Evolutionary conservation across 2,113 vertebrate genomes (phyloP), one percentile per base, ranked within the genome.

Genomic region (Serinus canaria): DNA sequence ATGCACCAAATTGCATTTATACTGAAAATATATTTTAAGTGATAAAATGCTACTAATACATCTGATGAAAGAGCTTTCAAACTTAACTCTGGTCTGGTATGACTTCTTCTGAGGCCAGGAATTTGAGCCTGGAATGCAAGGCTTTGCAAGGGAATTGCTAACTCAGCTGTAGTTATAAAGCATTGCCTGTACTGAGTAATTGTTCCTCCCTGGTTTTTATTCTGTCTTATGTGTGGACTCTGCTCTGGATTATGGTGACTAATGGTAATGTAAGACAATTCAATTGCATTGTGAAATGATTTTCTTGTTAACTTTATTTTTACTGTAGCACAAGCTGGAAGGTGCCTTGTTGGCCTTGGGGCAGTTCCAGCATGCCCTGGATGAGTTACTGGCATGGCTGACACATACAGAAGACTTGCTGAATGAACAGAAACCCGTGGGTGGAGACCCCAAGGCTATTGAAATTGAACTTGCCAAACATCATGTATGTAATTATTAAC

Each of bases 381-480:
- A 99, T 56, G 99, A 99, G 97, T 98, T 99, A 63, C 92, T 99
- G 97, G 97, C 99, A 0, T 99, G 99, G 99, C 98, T 99, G 98
- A 99, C 98, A 2, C 98, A 99, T 78, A 99, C 99, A 0, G 99
- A 99, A 96, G 99, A 99, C 46, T 97, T 99, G 95, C 98, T 99
- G 33, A 97, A 97, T 39, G 99, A 99, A 85, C 99, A 99, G 98
- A 99, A 98, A 96, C 98, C 99, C 46, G 98, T 99, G 53, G 98
- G 98, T 73, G 99, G 99, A 87, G 99, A 99, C 97, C 99, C 99
- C 47, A 99, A 99, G 97, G 98, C 99, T 95, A 99, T 99, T 56
- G 99, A 99, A 97, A 99, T 99, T 49, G 99, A 99, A 94, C 99
- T 99, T 11, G 99, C 99, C 95, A 99, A 99, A 92, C 99, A 99